Base-by-base conservation (phyloP, 2,888 invertebrate species). In the Gymnocheta viridis region DNA sequence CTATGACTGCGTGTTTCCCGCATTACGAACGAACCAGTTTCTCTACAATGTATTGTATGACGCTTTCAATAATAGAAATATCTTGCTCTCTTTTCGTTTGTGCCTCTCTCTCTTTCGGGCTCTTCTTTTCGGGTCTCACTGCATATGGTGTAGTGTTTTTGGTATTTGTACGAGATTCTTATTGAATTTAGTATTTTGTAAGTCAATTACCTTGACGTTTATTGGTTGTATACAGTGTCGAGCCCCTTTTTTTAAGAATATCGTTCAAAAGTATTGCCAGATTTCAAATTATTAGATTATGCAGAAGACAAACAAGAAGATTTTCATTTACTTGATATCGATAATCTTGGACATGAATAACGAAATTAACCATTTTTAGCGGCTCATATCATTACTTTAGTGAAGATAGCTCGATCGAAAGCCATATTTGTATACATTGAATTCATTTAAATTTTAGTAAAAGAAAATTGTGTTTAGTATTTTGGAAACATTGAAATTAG, bases 151-250 rank as follows among this genome's bases (percentile, higher is more conserved):
- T 44, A 66, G 54, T 64, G 32, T 44, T 66, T 56, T 49, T 66
- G 41, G 19, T 74, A 7, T 54, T 66, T 73, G 32, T 56, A 51
- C 12, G 41, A 49, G 60, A 67, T 58, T 66, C 62, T 54, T 77
- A 62, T 66, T 81, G 67, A 64, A 73, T 69, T 76, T 62, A 66
- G 72, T 81, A 51, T 77, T 84, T 84, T 84, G 82, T 86, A 73
- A 84, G 81, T 84, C 84, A 81, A 78, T 81, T 84, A 86, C 87
- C 87, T 83, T 86, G 64, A 82, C 73, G 88, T 86, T 90, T 90
- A 95, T 96, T 96, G 95, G 96, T 88, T 90, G 89, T 86, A 87
- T 85, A 91, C 80, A 79, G 90, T 49, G 95, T 93, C 96, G 95
- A 95, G 95, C 96, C 96, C 95, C 94, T 95, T 90, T 90, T 90